phyloP scores from a whole-genome alignment of 2,797 vertebrate species.

The Crocidura indochinensis region DNA sequence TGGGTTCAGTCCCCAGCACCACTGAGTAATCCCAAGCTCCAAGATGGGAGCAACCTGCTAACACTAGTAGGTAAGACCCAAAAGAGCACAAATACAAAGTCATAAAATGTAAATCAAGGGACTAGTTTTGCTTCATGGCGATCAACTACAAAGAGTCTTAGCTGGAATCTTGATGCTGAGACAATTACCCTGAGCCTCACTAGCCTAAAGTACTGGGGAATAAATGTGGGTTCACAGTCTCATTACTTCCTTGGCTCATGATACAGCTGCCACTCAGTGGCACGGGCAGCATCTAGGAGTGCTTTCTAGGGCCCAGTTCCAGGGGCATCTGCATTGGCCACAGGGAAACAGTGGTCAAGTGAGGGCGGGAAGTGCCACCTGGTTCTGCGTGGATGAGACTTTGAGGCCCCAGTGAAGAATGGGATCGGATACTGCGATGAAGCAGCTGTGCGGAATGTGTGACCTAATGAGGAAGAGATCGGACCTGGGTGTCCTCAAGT shows the following conservation, averaged over 20 bases:
- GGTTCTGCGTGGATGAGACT: not conserved
- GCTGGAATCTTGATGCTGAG: not conserved
- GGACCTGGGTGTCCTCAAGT: not conserved
- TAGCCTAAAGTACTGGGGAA: not conserved
- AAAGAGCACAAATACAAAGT: not conserved
- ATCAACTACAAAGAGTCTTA: constrained; percentile 54
- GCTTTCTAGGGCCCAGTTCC: not conserved
- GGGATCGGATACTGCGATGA: not conserved
- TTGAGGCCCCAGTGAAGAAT: not conserved
- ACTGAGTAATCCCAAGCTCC: no score
- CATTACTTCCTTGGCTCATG: not conserved
- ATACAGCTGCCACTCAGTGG: constrained; percentile 12
- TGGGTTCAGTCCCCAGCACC: no score
- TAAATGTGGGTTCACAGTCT: not conserved
- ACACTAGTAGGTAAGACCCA: no score
- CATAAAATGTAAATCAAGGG: not conserved
- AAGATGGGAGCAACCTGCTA: no score
- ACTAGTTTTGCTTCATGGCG: constrained; percentile 8
- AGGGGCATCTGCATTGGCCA: not conserved
- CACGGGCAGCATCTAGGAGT: not conserved
- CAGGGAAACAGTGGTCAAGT: not conserved
- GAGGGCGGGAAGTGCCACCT: not conserved
- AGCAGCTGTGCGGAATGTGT: not conserved
- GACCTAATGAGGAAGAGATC: not conserved
- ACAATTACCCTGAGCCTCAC: not conserved